phyloP scores from a whole-genome alignment of 2,888 invertebrate genomes.

The Macrophya alboannulata region DNA sequence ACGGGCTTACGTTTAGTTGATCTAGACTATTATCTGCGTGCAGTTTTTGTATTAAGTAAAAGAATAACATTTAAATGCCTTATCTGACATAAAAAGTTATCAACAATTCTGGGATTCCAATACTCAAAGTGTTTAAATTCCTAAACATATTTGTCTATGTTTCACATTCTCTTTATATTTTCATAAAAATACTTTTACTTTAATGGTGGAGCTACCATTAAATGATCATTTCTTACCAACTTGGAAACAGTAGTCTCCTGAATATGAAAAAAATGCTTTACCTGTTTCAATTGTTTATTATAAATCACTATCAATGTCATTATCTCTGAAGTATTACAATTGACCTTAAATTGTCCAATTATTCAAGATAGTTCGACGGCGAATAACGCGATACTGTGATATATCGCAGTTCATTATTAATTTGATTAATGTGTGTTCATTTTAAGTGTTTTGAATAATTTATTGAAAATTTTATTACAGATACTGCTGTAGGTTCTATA shows the following conservation, averaged over 20 bases:
- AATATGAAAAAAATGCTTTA: background rate
- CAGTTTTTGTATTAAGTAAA: background rate
- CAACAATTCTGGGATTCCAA: background rate
- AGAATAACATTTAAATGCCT: background rate
- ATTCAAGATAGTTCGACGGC: background rate
- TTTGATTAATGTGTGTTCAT: background rate
- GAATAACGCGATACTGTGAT: background rate
- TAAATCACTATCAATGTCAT: background rate
- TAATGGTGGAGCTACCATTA: background rate
- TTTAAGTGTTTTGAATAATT: background rate
- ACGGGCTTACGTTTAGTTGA: conserved; percentile 37
- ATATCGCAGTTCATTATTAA: background rate
- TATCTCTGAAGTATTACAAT: background rate
- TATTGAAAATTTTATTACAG: conserved; percentile 74
- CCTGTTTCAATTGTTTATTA: background rate
- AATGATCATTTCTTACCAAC: background rate
- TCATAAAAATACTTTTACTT: background rate
- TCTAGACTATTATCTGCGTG: conserved; percentile 35
- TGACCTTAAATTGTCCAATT: background rate
- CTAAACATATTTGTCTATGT: background rate
- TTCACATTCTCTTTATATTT: background rate
- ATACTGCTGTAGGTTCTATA: conserved; percentile 80
- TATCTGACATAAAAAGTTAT: background rate
- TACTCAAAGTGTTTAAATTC: background rate
- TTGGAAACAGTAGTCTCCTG: background rate